Evolutionary conservation across 2,797 vertebrate genomes (phyloP).

Genomic region (Xiphorhynchus erythropygius): DNA sequence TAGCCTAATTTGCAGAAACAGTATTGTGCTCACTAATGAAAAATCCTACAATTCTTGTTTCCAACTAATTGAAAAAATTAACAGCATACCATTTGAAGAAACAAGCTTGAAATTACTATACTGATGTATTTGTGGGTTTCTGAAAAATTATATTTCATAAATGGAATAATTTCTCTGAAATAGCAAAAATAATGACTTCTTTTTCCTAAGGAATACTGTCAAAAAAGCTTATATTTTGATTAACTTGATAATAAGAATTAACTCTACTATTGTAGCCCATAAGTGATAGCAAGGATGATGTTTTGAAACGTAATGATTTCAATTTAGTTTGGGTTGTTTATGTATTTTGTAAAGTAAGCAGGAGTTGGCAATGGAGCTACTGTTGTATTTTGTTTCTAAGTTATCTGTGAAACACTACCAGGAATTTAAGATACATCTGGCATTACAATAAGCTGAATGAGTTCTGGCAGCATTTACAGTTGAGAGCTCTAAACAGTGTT

Average conservation of each 20-base stretch:
- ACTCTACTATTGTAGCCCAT: not conserved
- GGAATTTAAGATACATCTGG: slow-evolving; percentile 18
- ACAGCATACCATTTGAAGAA: not conserved
- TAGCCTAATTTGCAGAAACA: not conserved
- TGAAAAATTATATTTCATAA: not conserved
- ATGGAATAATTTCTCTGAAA: not conserved
- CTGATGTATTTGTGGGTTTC: not conserved
- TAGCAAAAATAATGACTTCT: not conserved
- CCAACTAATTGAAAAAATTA: not conserved
- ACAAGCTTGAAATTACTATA: not conserved
- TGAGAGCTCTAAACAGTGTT: not conserved
- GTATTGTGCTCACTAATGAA: not conserved
- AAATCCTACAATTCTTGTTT: not conserved
- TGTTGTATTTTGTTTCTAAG: slow-evolving; percentile 2
- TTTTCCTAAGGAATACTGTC: not conserved
- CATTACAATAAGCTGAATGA: not conserved
- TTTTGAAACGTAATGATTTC: not conserved
- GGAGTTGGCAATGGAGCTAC: not conserved
- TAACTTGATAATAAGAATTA: not conserved
- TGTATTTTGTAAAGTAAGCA: not conserved
- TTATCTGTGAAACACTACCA: not conserved
- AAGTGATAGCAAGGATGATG: not conserved
- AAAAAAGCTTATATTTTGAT: not conserved
- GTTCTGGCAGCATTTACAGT: not conserved
- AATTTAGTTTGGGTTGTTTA: not conserved